Conservation (phyloP, 2,797 vertebrate genomes). For the Pempheris klunzingeri region DNA sequence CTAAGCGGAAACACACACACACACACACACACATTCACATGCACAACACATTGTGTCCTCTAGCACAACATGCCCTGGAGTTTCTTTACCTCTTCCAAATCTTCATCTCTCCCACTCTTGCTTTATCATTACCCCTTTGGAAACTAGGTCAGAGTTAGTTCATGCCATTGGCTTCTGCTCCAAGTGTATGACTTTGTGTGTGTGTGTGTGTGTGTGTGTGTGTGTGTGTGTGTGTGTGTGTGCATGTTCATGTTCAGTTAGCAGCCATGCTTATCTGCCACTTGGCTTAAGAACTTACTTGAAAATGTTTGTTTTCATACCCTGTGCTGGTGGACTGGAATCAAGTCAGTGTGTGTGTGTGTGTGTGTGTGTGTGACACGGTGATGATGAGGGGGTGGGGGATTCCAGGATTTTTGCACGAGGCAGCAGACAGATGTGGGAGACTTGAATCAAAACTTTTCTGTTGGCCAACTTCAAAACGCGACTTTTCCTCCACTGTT, state of each 20-base stretch:
- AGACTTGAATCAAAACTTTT: constrained; percentile 79
- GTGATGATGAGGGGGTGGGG: constrained; percentile 75
- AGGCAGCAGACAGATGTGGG: constrained; percentile 79
- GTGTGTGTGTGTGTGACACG: constrained; percentile 49
- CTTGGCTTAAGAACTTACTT: constrained; percentile 66
- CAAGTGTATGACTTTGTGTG: constrained; percentile 23
- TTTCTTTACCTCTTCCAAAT: constrained; percentile 68
- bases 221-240: not conserved
- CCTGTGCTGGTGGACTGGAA: constrained; percentile 49
- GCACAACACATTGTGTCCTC: constrained; percentile 34
- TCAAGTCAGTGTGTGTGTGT: constrained; percentile 34
- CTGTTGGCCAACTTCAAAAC: constrained; percentile 77
- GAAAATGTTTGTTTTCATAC: constrained; percentile 71
- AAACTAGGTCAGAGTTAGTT: constrained; percentile 74
- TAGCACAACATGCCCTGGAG: constrained; percentile 53
- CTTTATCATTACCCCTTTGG: constrained; percentile 59
- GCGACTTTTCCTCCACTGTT: constrained; percentile 69
- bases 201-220: not conserved
- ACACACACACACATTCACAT: constrained; percentile 3
- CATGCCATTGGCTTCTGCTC: constrained; percentile 62
- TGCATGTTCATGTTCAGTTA: constrained; percentile 50
- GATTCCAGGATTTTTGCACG: constrained; percentile 78
- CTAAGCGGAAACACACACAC: constrained; percentile 38
- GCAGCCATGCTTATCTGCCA: constrained; percentile 67
- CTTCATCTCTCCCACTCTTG: constrained; percentile 62